Conservation (phyloP, 2,888 invertebrate genomes). For the Leptura quadrifasciata region DNA sequence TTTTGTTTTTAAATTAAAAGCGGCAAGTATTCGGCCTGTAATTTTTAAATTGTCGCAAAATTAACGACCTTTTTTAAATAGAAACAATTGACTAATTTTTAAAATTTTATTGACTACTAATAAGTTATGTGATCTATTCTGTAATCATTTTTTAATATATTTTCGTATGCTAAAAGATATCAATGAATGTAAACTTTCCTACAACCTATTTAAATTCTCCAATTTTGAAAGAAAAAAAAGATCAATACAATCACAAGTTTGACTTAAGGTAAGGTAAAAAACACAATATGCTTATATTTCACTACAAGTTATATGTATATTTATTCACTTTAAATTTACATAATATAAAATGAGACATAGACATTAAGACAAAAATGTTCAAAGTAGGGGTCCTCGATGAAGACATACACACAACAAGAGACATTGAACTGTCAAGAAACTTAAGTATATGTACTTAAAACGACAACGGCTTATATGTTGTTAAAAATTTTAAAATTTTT, state of each 20-base stretch:
- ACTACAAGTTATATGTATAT: slow-evolving; percentile 34
- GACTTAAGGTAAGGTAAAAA: slow-evolving; percentile 28
- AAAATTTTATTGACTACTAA: too few species aligned
- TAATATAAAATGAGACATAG: slow-evolving; percentile 30
- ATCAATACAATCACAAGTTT: not conserved
- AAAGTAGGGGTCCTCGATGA: slow-evolving; percentile 5
- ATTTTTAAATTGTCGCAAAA: too few species aligned
- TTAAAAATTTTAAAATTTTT: slow-evolving; percentile 27
- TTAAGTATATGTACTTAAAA: slow-evolving; percentile 18
- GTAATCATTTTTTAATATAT: too few species aligned
- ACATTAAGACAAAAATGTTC: slow-evolving; percentile 24
- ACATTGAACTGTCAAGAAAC: slow-evolving; percentile 8
- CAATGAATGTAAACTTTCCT: not conserved
- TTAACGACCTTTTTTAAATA: too few species aligned
- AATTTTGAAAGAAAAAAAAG: not conserved
- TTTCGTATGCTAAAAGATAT: too few species aligned
- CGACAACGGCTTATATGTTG: slow-evolving; percentile 22
- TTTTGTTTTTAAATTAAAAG: too few species aligned
- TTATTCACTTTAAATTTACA: slow-evolving; percentile 28
- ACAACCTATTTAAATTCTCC: too few species aligned
- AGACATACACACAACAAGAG: slow-evolving; percentile 29
- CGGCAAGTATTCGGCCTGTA: too few species aligned
- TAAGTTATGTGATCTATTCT: too few species aligned
- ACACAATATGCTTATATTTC: slow-evolving; percentile 18
- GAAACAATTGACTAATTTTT: too few species aligned